A percentile compares a stretch with the other conserved stretches of the same genome.
phyloP scores from a whole-genome alignment of 2,888 invertebrate species.

The Netelia melanura region DNA sequence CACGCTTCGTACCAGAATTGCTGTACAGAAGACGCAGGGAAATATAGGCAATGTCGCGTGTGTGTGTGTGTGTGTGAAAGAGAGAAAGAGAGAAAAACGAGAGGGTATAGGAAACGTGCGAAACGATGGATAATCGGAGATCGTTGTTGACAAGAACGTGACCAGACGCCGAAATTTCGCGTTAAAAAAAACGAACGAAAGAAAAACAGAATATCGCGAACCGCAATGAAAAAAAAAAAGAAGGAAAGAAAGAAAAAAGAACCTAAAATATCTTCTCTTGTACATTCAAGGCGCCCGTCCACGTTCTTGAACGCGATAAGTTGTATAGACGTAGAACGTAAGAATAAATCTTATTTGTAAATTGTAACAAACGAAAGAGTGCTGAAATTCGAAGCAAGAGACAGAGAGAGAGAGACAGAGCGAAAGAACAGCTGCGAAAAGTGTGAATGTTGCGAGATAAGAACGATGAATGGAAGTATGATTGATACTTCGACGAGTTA shows the following conservation, averaged over 20 bases:
- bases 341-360: slow-evolving; percentile 75
- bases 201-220: slow-evolving; percentile 15
- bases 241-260: slow-evolving; percentile 26
- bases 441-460: slow-evolving; percentile 45
- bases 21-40: slow-evolving; percentile 53
- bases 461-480: slow-evolving; percentile 26
- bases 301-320: slow-evolving; percentile 66
- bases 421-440: slow-evolving; percentile 44
- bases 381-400: slow-evolving; percentile 24
- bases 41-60: slow-evolving; percentile 51
- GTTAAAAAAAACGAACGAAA: slow-evolving; percentile 12
- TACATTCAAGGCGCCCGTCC: slow-evolving; percentile 54
- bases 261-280: slow-evolving; percentile 32
- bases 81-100: not conserved
- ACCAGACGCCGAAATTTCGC: slow-evolving; percentile 43
- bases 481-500: slow-evolving; percentile 62
- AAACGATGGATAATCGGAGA: slow-evolving; percentile 42
- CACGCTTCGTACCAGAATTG: slow-evolving; percentile 60
- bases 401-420: slow-evolving; percentile 8
- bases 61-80: not conserved
- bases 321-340: slow-evolving; percentile 76
- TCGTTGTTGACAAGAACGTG: slow-evolving; percentile 59
- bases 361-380: slow-evolving; percentile 69
- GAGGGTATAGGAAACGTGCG: slow-evolving; percentile 17
- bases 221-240: slow-evolving; percentile 4